These are phyloP conservation scores for Ictidomys tridecemlineatus DNA, from an alignment of 2,113 vertebrate species.

Conservation along the genomic window DNA sequence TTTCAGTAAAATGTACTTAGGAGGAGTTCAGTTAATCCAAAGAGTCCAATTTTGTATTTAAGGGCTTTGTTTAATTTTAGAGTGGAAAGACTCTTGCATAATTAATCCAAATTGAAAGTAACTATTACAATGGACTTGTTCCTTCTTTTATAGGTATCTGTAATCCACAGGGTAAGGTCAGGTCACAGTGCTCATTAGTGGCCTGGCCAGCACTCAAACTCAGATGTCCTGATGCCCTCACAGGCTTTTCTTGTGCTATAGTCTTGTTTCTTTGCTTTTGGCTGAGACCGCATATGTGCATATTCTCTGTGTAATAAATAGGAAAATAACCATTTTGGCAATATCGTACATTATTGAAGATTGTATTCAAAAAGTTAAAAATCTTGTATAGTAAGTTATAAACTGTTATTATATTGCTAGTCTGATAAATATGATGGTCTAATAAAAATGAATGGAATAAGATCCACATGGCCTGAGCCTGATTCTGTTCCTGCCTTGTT, in stretches of 20 bases:
- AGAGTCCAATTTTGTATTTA: background rate
- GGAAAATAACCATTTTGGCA: background rate
- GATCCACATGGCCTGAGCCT: background rate
- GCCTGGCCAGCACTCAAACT: background rate
- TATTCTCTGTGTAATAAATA: background rate
- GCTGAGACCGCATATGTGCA: background rate
- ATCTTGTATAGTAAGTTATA: background rate
- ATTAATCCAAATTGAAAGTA: constrained; percentile 17
- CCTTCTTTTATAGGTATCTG: background rate
- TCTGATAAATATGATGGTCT: background rate
- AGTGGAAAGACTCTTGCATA: background rate
- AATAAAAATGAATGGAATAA: background rate
- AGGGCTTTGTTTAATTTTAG: background rate
- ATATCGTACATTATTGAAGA: background rate
- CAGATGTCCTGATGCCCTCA: background rate
- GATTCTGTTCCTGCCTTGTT: background rate
- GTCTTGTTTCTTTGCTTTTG: background rate
- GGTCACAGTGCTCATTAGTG: background rate
- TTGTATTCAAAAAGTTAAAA: background rate
- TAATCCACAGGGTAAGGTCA: background rate
- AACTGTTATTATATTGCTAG: background rate
- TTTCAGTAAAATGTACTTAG: background rate
- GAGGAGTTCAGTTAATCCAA: background rate
- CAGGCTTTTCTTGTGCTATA: background rate
- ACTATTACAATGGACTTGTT: background rate